phyloP scores from a whole-genome alignment of 2,888 invertebrate genomes.

The Ichneumoninae sp. region DNA sequence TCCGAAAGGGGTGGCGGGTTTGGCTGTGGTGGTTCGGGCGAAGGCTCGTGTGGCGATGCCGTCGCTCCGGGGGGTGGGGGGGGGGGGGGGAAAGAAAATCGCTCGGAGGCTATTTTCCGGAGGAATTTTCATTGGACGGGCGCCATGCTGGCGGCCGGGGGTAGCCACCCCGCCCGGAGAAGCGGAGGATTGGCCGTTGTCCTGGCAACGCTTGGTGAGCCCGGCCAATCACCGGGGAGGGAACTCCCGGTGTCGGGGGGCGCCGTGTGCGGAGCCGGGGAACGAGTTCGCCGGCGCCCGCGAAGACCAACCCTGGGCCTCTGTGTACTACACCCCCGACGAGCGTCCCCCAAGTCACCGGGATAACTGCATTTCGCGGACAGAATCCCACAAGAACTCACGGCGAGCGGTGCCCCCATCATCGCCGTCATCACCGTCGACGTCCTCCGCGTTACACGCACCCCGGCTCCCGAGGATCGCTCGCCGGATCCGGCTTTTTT shows the following conservation, averaged over 20 bases:
- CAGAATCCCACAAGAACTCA: conserved; percentile 84
- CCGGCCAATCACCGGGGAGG: conserved; percentile 80
- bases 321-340: conserved; percentile 42
- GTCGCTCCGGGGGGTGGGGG: conserved; percentile 50
- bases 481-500: background rate
- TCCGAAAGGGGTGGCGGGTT: background rate
- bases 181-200: conserved; percentile 82
- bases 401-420: conserved; percentile 80
- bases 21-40: conserved; percentile 17
- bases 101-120: conserved; percentile 82
- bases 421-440: conserved; percentile 64
- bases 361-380: conserved; percentile 84
- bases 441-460: conserved; percentile 58
- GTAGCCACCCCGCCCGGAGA: conserved; percentile 73
- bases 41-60: conserved; percentile 11
- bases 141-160: conserved; percentile 80
- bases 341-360: conserved; percentile 78
- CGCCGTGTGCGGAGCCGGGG: conserved; percentile 37
- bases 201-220: conserved; percentile 81
- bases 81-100: conserved; percentile 77
- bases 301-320: conserved; percentile 33
- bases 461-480: conserved; percentile 33
- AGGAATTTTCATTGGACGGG: conserved; percentile 83
- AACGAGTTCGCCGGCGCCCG: background rate
- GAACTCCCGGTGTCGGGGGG: background rate